These are phyloP conservation scores for Bradypus variegatus DNA, from an alignment of 2,797 vertebrate species.

Conservation along the genomic window DNA sequence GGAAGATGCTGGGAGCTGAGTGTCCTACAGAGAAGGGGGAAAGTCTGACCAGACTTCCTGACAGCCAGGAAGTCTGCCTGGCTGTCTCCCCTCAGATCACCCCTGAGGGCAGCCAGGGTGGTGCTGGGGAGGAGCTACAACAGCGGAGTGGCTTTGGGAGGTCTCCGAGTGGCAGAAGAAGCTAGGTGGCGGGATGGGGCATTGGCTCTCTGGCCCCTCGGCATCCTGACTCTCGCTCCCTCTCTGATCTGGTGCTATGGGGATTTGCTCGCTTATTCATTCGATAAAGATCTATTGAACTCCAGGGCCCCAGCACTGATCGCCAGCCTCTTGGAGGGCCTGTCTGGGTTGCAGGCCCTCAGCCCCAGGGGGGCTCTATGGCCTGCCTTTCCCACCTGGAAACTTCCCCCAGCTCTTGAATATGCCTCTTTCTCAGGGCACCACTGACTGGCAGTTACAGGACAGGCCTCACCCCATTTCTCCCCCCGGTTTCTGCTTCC, in stretches of 20 bases:
- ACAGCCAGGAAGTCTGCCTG: neutral
- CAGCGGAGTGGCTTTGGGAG: neutral
- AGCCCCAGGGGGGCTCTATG: neutral
- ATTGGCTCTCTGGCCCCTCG: neutral
- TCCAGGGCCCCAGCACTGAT: neutral
- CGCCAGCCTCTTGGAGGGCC: neutral
- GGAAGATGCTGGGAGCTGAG: neutral
- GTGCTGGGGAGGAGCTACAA: neutral
- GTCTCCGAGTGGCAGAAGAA: neutral
- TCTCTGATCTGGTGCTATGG: neutral
- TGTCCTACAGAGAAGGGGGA: neutral
- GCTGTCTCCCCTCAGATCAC: neutral
- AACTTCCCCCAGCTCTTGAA: neutral
- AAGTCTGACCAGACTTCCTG: neutral
- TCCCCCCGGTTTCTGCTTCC: neutral
- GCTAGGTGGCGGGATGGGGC: neutral
- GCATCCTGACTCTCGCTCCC: neutral
- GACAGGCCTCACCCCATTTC: neutral
- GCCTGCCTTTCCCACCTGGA: neutral
- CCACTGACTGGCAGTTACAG: neutral
- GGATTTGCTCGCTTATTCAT: neutral
- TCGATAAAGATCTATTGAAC: conserved; percentile 13
- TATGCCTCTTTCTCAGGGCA: neutral
- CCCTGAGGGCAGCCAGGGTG: neutral
- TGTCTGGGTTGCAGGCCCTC: neutral